Percentiles rank a stretch among this genome's conserved stretches.
phyloP scores from a whole-genome alignment of 2,888 invertebrate species.

The Serripes groenlandicus region DNA sequence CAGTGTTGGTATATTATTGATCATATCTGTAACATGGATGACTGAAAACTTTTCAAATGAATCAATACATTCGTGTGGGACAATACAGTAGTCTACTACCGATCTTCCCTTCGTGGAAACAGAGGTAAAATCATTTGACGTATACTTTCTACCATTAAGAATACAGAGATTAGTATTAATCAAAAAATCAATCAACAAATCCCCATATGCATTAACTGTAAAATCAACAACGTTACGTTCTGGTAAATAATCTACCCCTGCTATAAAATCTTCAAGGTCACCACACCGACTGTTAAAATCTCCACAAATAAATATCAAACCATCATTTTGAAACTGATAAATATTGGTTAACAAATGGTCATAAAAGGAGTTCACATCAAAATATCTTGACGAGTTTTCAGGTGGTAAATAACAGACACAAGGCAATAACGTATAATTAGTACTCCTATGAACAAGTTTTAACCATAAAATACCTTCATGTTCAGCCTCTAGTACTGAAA shows the following conservation, averaged over 20 bases:
- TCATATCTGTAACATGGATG: not conserved
- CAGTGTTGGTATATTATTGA: not conserved
- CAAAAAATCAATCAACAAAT: constrained; percentile 46
- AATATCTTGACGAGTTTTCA: constrained; percentile 3
- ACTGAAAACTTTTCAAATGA: not conserved
- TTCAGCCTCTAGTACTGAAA: not conserved
- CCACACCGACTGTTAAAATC: constrained; percentile 44
- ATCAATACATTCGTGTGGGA: not conserved
- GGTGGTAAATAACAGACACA: constrained; percentile 4
- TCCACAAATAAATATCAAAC: constrained; percentile 33
- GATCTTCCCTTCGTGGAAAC: too few species aligned
- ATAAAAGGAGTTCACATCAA: constrained; percentile 37
- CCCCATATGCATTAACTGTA: constrained; percentile 36
- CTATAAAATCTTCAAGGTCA: constrained; percentile 35
- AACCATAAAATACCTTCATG: constrained; percentile 32
- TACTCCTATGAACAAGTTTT: constrained; percentile 14
- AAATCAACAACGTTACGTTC: constrained; percentile 43
- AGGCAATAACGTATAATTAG: not conserved
- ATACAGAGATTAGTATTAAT: constrained; percentile 38
- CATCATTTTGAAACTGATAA: constrained; percentile 24
- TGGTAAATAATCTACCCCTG: constrained; percentile 31
- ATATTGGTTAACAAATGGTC: constrained; percentile 33
- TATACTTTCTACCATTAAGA: constrained; percentile 40
- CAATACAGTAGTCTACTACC: too few species aligned
- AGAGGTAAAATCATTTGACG: too few species aligned